A percentile compares a stretch with the other conserved stretches of the same genome.
Evolutionary conservation across 2,888 invertebrate species (phyloP).

Genomic region (Scaptomyza flava): DNA sequence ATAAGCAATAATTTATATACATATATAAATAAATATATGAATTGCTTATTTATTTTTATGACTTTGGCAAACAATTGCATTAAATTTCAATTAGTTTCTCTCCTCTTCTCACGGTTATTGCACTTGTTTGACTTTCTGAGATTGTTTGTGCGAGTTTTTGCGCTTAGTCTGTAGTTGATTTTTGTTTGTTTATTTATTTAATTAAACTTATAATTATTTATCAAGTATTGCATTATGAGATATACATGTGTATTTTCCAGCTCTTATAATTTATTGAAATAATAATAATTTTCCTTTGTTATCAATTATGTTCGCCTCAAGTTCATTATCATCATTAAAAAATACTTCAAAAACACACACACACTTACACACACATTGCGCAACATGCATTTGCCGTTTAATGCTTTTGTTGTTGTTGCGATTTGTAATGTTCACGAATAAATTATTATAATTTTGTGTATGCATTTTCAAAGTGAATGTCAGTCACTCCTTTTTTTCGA

Average conservation of each 20-base stretch:
- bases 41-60: slow-evolving; percentile 34
- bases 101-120: slow-evolving; percentile 52
- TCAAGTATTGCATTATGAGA: slow-evolving; percentile 41
- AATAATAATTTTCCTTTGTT: slow-evolving; percentile 65
- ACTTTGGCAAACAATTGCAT: slow-evolving; percentile 68
- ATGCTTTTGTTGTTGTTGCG: slow-evolving; percentile 29
- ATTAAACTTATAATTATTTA: slow-evolving; percentile 59
- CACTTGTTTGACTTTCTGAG: slow-evolving; percentile 30
- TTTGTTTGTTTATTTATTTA: slow-evolving; percentile 66
- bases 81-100: slow-evolving; percentile 69
- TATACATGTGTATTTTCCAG: slow-evolving; percentile 33
- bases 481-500: slow-evolving; percentile 37
- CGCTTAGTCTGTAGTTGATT: slow-evolving; percentile 24
- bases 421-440: slow-evolving; percentile 35
- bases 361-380: slow-evolving; percentile 39
- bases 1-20: slow-evolving; percentile 23
- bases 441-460: slow-evolving; percentile 37
- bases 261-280: slow-evolving; percentile 11
- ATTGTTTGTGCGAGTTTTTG: slow-evolving; percentile 2
- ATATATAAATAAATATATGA: slow-evolving; percentile 8
- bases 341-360: slow-evolving; percentile 15
- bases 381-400: slow-evolving; percentile 43
- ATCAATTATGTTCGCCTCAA: slow-evolving; percentile 67
- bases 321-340: slow-evolving; percentile 77
- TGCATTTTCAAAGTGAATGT: slow-evolving; percentile 63